A percentile compares a stretch with the other conserved stretches of the same genome.
Conservation (phyloP, 2,113 vertebrate species). For the Tonatia bakeri region DNA sequence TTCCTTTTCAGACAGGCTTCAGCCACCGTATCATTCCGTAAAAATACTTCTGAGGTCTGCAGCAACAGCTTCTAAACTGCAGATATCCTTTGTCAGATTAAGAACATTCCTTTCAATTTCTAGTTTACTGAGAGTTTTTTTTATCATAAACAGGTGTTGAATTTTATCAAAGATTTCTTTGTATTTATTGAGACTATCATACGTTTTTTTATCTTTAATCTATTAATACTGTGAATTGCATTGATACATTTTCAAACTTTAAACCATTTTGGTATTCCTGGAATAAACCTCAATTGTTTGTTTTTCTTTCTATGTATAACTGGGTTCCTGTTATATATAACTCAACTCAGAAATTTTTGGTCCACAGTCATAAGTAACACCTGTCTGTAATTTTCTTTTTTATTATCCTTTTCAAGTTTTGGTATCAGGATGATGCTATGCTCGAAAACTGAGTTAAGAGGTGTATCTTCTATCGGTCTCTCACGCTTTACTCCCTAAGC, state of each 20-base stretch:
- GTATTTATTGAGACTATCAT: neutral
- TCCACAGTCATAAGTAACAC: neutral
- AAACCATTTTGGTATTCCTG: neutral
- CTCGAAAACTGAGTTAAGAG: neutral
- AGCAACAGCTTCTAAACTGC: neutral
- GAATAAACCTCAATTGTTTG: neutral
- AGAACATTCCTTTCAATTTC: neutral
- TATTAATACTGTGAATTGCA: neutral
- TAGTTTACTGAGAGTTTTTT: neutral
- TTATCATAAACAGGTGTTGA: neutral
- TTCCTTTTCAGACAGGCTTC: neutral
- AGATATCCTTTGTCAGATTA: neutral
- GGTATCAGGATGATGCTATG: neutral
- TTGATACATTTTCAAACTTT: neutral
- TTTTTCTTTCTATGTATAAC: neutral
- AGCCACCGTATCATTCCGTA: neutral
- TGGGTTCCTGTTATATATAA: neutral
- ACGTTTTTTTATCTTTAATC: neutral
- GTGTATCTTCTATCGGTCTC: neutral
- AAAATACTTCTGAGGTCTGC: neutral
- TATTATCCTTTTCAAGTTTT: neutral
- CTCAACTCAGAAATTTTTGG: neutral
- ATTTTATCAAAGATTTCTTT: neutral
- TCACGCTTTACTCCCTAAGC: neutral
- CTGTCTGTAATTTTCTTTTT: neutral